Percentiles rank a stretch among this genome's conserved stretches.
Conservation (phyloP, 2,888 invertebrate species). For the Gasteruption jaculator region DNA sequence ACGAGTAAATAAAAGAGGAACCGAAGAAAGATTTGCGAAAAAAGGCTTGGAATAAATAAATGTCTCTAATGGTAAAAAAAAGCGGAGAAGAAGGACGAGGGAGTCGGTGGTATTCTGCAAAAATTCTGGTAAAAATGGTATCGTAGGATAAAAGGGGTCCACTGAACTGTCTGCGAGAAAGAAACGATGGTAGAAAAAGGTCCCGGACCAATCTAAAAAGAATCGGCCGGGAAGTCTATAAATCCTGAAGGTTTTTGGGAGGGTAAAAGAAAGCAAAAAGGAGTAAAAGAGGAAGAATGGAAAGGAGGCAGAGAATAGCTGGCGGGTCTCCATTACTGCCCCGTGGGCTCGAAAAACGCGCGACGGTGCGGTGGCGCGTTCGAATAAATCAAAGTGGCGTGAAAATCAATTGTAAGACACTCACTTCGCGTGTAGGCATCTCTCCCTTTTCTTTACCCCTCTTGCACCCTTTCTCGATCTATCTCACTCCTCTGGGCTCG, state of each 20-base stretch:
- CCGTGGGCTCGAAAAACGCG: constrained; percentile 35
- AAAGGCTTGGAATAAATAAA: no score
- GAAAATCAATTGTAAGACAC: constrained; percentile 46
- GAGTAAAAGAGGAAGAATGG: constrained; percentile 4
- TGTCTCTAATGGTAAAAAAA: no score
- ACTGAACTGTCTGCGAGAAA: constrained; percentile 14
- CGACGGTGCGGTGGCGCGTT: constrained; percentile 31
- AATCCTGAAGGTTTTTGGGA: constrained; percentile 31
- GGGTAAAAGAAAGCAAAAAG: no score
- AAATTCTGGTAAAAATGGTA: no score
- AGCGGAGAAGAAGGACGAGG: no score
- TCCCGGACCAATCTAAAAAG: constrained; percentile 31
- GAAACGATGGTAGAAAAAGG: constrained; percentile 22
- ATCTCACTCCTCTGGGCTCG: constrained; percentile 10
- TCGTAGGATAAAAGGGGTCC: background rate
- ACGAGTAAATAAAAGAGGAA: no score
- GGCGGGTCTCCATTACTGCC: constrained; percentile 29
- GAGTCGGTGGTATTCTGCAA: no score
- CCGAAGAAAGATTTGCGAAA: no score
- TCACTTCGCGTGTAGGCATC: constrained; percentile 29
- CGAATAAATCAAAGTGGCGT: constrained; percentile 45
- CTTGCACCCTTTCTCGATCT: constrained; percentile 12
- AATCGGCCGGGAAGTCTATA: constrained; percentile 37
- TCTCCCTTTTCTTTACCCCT: constrained; percentile 3
- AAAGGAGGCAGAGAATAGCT: constrained; percentile 24